Conservation (phyloP, 2,888 invertebrate species). For the Chironomus tentans region DNA sequence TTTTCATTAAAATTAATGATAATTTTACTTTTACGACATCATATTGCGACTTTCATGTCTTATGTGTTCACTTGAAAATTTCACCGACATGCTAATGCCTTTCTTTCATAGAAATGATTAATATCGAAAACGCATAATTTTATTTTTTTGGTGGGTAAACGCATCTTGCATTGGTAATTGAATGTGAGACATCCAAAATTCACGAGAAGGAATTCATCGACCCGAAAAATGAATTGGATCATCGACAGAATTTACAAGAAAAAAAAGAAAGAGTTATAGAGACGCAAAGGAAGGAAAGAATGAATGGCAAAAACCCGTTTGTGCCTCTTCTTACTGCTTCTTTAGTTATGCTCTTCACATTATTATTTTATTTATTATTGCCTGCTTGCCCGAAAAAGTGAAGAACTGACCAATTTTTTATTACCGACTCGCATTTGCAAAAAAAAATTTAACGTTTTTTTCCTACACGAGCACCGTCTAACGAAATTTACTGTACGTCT, state of each 20-base stretch:
- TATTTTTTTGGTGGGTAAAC: too few species aligned
- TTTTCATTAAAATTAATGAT: too few species aligned
- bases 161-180: too few species aligned
- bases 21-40: too few species aligned
- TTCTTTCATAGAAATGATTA: too few species aligned
- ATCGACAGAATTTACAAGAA: background rate
- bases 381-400: background rate
- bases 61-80: too few species aligned
- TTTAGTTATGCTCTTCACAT: background rate
- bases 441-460: background rate
- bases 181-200: background rate
- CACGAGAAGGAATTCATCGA: background rate
- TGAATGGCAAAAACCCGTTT: background rate
- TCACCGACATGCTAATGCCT: too few species aligned
- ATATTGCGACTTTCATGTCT: too few species aligned
- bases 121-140: too few species aligned
- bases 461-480: background rate
- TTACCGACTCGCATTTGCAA: background rate
- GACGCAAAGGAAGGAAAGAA: background rate
- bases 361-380: background rate
- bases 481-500: slow-evolving; percentile 6
- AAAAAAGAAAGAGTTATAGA: background rate
- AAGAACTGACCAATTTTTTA: slow-evolving; percentile 8
- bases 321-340: background rate
- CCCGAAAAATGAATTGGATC: slow-evolving; percentile 9